Evolutionary conservation across 1,140 invertebrate species (phyloP).

Genomic region (Mamestra configurata): DNA sequence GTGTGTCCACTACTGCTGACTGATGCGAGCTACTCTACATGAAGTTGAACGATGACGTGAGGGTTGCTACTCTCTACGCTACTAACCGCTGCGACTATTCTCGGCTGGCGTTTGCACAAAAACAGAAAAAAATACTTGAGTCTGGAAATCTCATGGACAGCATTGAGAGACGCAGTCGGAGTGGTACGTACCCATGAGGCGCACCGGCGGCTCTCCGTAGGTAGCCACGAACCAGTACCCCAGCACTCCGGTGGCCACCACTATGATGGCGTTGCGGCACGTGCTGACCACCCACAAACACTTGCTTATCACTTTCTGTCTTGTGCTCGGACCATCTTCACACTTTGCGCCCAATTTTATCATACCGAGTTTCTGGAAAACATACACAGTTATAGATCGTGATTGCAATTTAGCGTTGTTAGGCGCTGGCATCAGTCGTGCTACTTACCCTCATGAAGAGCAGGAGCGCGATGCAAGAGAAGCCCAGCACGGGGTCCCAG

Average conservation of each 20-base stretch:
- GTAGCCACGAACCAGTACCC: conserved; percentile 87
- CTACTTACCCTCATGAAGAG: conserved; percentile 91
- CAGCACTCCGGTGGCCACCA: conserved; percentile 90
- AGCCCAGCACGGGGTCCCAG: conserved; percentile 92
- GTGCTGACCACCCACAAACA: conserved; percentile 91
- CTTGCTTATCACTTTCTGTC: conserved; percentile 87
- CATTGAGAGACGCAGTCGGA: not conserved
- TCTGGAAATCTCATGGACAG: not conserved
- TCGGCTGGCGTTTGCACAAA: conserved; percentile 72
- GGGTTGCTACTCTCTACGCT: conserved; percentile 54
- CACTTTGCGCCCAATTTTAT: conserved; percentile 88
- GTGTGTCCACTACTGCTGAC: not conserved
- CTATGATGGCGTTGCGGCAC: conserved; percentile 93
- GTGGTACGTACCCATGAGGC: conserved; percentile 89
- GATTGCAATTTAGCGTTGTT: not conserved
- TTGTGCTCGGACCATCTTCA: conserved; percentile 82
- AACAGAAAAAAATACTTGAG: conserved; percentile 51
- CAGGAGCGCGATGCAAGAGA: conserved; percentile 92
- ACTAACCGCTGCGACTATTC: conserved; percentile 76
- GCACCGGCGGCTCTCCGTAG: conserved; percentile 87
- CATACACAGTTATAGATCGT: too few relatives aligned
- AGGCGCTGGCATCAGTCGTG: too few relatives aligned
- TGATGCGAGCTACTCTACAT: conserved; percentile 21
- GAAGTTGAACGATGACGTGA: conserved; percentile 47
- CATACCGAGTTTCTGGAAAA: conserved; percentile 89